Evolutionary conservation across 2,888 invertebrate genomes (phyloP).

Genomic region (Pristionchus maxplancki): DNA sequence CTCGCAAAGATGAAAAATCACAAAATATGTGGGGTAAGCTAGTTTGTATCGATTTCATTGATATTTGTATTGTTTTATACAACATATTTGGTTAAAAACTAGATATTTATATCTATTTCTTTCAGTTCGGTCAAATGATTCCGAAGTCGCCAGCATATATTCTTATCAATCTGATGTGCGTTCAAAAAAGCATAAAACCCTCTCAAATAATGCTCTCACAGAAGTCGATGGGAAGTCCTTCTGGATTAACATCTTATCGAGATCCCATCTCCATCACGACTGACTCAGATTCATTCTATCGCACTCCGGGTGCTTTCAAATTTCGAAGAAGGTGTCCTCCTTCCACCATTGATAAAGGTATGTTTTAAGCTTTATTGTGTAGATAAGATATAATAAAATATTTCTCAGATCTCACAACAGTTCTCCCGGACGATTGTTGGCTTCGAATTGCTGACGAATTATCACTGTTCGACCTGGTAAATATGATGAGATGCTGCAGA

Average conservation of each 20-base stretch:
- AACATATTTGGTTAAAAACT: neutral
- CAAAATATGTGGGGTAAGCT: neutral
- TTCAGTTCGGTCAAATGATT: neutral
- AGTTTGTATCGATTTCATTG: neutral
- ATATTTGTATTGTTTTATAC: neutral
- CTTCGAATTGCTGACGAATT: neutral
- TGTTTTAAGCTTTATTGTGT: neutral
- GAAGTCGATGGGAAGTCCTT: neutral
- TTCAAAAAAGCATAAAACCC: neutral
- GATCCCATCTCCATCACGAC: neutral
- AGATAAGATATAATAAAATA: too few species aligned
- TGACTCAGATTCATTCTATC: neutral
- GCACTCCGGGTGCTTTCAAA: slow-evolving; percentile 8
- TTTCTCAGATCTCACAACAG: neutral
- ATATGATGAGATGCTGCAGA: neutral
- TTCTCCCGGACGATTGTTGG: neutral
- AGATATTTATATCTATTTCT: neutral
- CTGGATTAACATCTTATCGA: neutral
- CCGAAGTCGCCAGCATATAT: neutral
- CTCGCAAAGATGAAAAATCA: neutral
- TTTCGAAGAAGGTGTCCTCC: neutral
- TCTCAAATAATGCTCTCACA: neutral
- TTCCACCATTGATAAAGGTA: neutral
- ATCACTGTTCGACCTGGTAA: neutral
- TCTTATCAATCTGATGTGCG: neutral